phyloP scores from a whole-genome alignment of 2,797 vertebrate genomes.

The Brachymystax lenok region DNA sequence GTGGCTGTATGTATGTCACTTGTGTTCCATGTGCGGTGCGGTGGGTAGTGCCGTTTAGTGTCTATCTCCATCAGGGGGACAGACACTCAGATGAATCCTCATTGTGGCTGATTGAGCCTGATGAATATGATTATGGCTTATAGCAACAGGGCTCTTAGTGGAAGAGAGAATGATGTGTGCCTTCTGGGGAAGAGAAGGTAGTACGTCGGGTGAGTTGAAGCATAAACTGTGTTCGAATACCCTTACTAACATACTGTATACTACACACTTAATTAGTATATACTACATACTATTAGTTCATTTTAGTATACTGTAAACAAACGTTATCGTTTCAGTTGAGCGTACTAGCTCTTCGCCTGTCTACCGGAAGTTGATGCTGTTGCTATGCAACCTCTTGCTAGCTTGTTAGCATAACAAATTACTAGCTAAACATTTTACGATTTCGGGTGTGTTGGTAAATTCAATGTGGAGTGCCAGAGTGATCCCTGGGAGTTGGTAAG shows the following conservation, averaged over 20 bases:
- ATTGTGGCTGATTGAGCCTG: constrained; percentile 55
- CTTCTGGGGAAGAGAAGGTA: constrained; percentile 6
- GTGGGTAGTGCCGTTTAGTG: constrained; percentile 9
- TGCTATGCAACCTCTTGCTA: too few relatives aligned
- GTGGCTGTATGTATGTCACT: background rate
- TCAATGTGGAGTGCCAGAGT: too few relatives aligned
- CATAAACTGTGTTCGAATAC: background rate
- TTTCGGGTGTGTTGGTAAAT: too few relatives aligned
- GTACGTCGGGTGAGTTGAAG: background rate
- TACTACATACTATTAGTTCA: too few relatives aligned
- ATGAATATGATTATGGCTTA: constrained; percentile 49
- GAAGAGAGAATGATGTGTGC: constrained; percentile 37
- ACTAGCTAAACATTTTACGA: too few relatives aligned
- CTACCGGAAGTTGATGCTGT: too few relatives aligned
- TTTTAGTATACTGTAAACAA: too few relatives aligned
- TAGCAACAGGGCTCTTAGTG: constrained; percentile 32
- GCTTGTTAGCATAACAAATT: too few relatives aligned
- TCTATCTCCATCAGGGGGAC: constrained; percentile 36
- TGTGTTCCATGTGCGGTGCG: background rate
- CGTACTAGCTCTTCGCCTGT: too few relatives aligned
- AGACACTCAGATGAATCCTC: constrained; percentile 45
- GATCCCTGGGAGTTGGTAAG: too few relatives aligned
- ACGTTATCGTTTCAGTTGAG: too few relatives aligned
- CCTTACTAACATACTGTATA: background rate
- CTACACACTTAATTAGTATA: background rate